These are phyloP conservation scores for Amphiduros pacificus DNA, from an alignment of 2,888 invertebrate species.

Conservation along the genomic window DNA sequence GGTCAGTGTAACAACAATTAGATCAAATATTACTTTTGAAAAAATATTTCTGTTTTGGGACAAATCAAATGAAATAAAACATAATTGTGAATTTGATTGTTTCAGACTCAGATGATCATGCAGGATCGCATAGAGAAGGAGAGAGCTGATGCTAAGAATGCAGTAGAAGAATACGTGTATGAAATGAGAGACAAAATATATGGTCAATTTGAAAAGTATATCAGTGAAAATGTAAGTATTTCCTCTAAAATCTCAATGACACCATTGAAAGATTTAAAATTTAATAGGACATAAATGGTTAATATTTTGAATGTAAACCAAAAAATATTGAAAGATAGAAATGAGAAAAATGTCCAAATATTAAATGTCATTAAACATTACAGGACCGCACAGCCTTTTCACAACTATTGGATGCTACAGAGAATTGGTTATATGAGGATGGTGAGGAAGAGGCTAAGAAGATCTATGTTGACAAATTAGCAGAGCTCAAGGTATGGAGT, in stretches of 20 bases:
- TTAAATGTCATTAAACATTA: too few relatives aligned
- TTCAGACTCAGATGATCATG: slow-evolving; percentile 64
- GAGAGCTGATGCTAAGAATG: slow-evolving; percentile 92
- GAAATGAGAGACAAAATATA: slow-evolving; percentile 87
- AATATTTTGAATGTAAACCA: too few relatives aligned
- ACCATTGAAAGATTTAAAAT: background rate
- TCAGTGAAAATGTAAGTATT: slow-evolving; percentile 71
- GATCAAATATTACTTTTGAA: background rate
- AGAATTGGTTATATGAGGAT: slow-evolving; percentile 96
- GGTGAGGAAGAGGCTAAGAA: slow-evolving; percentile 90
- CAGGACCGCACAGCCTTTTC: slow-evolving; percentile 53
- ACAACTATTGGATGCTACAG: slow-evolving; percentile 76
- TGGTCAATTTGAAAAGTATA: slow-evolving; percentile 74
- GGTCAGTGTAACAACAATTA: slow-evolving; percentile 60
- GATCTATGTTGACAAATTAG: slow-evolving; percentile 66
- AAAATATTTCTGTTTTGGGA: too few relatives aligned
- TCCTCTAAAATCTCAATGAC: background rate
- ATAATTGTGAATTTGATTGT: too few relatives aligned
- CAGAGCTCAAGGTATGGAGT: slow-evolving; percentile 61
- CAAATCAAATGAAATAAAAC: too few relatives aligned
- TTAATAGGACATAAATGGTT: too few relatives aligned
- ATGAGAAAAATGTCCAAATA: too few relatives aligned
- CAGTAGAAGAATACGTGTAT: slow-evolving; percentile 97
- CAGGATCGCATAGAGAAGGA: slow-evolving; percentile 93
- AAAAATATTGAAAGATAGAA: too few relatives aligned